phyloP scores from a whole-genome alignment of 2,888 invertebrate species.

The Emmelina monodactyla region DNA sequence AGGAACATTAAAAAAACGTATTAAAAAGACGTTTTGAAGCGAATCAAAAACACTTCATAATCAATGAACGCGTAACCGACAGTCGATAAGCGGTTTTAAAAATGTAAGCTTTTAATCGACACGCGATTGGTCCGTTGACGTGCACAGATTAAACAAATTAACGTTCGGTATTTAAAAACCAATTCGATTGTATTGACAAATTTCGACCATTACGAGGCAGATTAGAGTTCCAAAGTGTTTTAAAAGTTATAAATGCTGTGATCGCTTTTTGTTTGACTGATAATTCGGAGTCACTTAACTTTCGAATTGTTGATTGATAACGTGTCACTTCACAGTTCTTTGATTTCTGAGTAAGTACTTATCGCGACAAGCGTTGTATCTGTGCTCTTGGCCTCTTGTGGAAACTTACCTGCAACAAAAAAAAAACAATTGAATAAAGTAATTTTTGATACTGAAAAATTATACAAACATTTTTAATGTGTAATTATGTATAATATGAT shows the following conservation, averaged over 20 bases:
- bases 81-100: slow-evolving; percentile 48
- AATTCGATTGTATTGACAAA: slow-evolving; percentile 51
- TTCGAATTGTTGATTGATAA: not conserved
- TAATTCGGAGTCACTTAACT: not conserved
- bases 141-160: slow-evolving; percentile 47
- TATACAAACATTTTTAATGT: slow-evolving; percentile 5
- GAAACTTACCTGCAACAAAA: slow-evolving; percentile 9
- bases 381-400: not conserved
- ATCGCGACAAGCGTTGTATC: no score
- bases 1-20: not conserved
- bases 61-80: slow-evolving; percentile 22
- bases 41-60: not conserved
- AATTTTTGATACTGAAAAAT: not conserved
- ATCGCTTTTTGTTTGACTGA: slow-evolving; percentile 24
- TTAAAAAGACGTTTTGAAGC: not conserved
- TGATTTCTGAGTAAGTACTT: no score
- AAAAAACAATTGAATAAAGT: not conserved
- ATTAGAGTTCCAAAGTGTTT: slow-evolving; percentile 11
- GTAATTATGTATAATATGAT: slow-evolving; percentile 1
- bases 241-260: slow-evolving; percentile 22
- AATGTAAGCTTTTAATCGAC: slow-evolving; percentile 53
- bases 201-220: slow-evolving; percentile 35
- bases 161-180: slow-evolving; percentile 33
- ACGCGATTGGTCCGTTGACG: slow-evolving; percentile 50
- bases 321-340: not conserved